Evolutionary conservation across 30 jellyfish, hydroid and myxozoan species (phyloP), one percentile per base, ranked within the genome.

Genomic region (Nemopilema nomurai): DNA sequence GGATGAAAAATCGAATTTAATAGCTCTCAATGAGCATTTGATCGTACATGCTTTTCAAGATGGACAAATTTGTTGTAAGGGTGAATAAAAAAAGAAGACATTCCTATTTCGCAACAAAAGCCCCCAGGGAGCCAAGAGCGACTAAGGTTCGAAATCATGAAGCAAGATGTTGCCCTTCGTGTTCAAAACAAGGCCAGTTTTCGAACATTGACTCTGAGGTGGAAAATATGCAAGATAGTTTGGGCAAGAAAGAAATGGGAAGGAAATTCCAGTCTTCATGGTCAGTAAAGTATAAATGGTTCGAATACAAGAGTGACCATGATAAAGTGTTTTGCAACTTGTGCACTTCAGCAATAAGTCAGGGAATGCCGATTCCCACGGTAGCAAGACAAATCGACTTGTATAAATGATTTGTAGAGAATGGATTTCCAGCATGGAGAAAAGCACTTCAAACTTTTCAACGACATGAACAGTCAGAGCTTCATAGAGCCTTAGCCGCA

Each of bases 361-460:
- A 77, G 28, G 87, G 52, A 77, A 77, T 77, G 82, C 70, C 87
- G 28, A 49, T 77, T 77, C 82, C 87, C 28, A 51, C 82, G 18
- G 21, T 21, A 23, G 22, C 81, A 77, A 77, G 87, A 25, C 17
- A 77, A 28, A 9, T 78, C 49, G 80, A 52, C 64, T 57, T 80
- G 27, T 78, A 53, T 66, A 51, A 76, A 52, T 76, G 87, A n/a
- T 78, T 78, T 78, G 80, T 78, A 26, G 75, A 78, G 88, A 78
- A 78, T 64, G 88, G 80, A 21, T 62, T 78, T 78, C 57, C 80
- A 78, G 50, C 65, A 78, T 78, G 88, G 88, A 78, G 57, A 78
- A 62, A 78, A 62, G 88, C 88, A 64, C 62, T 53, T 49, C 49
- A 78, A 78, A 78, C 88, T 8, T 78, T 78, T 62, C 66, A 78